These are phyloP conservation scores for Agapornis roseicollis DNA, from an alignment of 2,113 vertebrate species.

Conservation along the genomic window DNA sequence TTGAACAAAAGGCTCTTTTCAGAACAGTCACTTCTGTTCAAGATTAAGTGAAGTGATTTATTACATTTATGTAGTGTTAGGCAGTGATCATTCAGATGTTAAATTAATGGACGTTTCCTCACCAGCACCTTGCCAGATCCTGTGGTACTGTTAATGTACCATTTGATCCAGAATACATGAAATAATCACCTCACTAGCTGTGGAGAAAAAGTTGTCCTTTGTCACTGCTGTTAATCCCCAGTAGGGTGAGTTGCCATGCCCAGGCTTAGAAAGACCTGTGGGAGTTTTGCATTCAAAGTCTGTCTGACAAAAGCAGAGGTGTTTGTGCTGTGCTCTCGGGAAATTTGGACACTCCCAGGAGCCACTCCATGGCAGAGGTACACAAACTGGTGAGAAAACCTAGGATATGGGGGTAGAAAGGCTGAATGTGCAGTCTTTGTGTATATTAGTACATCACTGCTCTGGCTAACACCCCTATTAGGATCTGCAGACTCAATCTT, in stretches of 20 bases:
- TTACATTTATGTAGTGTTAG: conserved; percentile 19
- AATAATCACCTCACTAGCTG: not conserved
- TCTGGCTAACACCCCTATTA: not conserved
- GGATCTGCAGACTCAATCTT: not conserved
- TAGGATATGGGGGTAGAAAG: not conserved
- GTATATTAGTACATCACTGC: not conserved
- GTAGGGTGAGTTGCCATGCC: not conserved
- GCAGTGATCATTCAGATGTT: conserved; percentile 42
- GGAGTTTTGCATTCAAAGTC: not conserved
- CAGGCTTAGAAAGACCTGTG: not conserved
- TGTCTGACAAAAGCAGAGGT: not conserved
- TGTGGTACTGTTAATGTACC: not conserved
- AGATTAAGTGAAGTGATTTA: conserved; percentile 30
- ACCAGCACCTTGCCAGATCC: conserved; percentile 2
- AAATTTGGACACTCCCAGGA: not conserved
- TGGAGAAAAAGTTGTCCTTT: not conserved
- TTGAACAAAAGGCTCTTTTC: conserved; percentile 65
- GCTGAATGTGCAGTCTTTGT: not conserved
- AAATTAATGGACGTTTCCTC: conserved; percentile 41
- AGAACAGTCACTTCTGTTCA: conserved; percentile 26
- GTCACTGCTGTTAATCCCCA: not conserved
- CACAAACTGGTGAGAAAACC: not conserved
- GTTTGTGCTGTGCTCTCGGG: not conserved
- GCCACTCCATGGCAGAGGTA: not conserved
- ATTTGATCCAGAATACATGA: not conserved